These are phyloP conservation scores for Picathartes gymnocephalus DNA, from an alignment of 2,113 vertebrate genomes.

Conservation along the genomic window DNA sequence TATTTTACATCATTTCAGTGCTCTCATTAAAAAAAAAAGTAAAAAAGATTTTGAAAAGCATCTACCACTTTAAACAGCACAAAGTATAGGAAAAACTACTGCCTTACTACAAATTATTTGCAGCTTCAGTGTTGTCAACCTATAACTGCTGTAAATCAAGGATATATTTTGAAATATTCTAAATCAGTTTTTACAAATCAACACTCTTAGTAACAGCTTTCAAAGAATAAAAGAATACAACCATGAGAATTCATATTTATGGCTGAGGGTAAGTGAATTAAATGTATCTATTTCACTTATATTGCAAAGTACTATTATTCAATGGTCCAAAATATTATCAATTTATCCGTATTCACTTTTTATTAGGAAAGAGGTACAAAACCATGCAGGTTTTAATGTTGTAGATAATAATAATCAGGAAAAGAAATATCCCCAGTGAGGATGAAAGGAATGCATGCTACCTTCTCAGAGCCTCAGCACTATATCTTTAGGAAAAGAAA, in stretches of 20 bases:
- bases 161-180: slow-evolving; percentile 40
- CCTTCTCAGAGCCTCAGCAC: neutral
- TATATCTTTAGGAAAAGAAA: neutral
- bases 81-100: slow-evolving; percentile 41
- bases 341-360: slow-evolving; percentile 23
- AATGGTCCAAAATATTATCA: neutral
- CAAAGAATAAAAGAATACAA: slow-evolving; percentile 43
- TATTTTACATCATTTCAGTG: neutral
- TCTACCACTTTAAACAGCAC: slow-evolving; percentile 41
- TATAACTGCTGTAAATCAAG: slow-evolving; percentile 44
- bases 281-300: slow-evolving; percentile 4
- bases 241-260: slow-evolving; percentile 19
- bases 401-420: slow-evolving; percentile 13
- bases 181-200: slow-evolving; percentile 59
- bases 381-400: neutral
- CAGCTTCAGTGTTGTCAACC: slow-evolving; percentile 36
- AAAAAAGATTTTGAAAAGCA: too few species aligned
- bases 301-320: neutral
- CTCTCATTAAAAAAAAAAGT: neutral
- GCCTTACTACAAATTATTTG: slow-evolving; percentile 46
- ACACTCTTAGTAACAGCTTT: slow-evolving; percentile 1
- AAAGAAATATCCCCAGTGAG: neutral
- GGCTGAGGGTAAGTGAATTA: neutral
- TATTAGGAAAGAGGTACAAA: neutral
- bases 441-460: neutral